Percentiles rank a stretch among this genome's conserved stretches.
phyloP scores from a whole-genome alignment of 2,113 vertebrate species.

The Platysternon megacephalum region DNA sequence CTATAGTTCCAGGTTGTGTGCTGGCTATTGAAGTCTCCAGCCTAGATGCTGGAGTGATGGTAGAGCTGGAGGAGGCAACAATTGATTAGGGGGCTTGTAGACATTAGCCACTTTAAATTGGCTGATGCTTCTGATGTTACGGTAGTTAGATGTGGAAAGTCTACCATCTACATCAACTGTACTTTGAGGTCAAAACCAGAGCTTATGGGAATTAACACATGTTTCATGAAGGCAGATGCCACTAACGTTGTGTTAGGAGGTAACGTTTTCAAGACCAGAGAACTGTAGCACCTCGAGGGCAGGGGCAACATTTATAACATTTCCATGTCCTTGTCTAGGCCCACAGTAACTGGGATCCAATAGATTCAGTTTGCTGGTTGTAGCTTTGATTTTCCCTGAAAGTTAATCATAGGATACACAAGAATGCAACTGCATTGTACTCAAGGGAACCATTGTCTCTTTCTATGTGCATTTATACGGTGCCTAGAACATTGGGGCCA shows the following conservation, averaged over 20 bases:
- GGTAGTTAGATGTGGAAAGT: not conserved
- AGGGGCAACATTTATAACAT: not conserved
- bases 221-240: not conserved
- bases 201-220: not conserved
- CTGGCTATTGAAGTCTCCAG: too few species aligned
- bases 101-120: not conserved
- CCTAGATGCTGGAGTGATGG: too few species aligned
- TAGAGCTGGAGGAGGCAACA: not conserved
- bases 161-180: too few species aligned
- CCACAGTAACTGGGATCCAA: not conserved
- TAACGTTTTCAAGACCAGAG: not conserved
- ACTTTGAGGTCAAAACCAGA: not conserved
- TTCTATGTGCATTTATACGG: not conserved
- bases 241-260: not conserved
- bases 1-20: not conserved
- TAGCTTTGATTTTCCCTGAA: not conserved
- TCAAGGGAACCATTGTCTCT: not conserved
- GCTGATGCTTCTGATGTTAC: not conserved
- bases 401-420: not conserved
- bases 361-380: not conserved
- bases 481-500: not conserved
- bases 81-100: not conserved
- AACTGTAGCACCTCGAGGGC: not conserved
- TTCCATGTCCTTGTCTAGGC: not conserved
- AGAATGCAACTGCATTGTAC: not conserved